These are phyloP conservation scores for Frieseomelitta varia DNA, from an alignment of 1,140 invertebrate species.

Conservation along the genomic window DNA sequence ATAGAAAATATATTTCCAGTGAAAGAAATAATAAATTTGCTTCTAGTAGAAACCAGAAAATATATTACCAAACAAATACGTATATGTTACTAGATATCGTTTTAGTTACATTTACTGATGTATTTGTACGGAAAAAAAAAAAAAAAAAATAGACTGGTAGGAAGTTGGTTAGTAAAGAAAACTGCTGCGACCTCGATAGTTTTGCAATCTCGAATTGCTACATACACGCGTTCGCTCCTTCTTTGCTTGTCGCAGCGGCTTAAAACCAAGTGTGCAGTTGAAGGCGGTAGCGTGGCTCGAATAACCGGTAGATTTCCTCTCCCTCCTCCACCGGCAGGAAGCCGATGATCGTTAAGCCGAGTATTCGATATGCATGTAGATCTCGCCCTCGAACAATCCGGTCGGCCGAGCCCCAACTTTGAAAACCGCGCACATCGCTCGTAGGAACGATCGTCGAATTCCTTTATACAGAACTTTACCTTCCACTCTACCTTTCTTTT, in stretches of 20 bases:
- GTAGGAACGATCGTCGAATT: background rate
- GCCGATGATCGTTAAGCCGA: constrained; percentile 44
- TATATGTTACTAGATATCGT: too few species aligned
- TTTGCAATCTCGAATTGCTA: constrained; percentile 71
- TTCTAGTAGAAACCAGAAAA: too few species aligned
- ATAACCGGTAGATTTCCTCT: constrained; percentile 60
- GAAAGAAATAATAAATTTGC: too few species aligned
- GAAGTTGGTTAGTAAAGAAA: constrained; percentile 40
- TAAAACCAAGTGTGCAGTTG: constrained; percentile 32
- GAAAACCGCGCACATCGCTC: background rate
- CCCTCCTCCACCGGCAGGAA: constrained; percentile 45
- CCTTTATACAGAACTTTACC: too few species aligned
- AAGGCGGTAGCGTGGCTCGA: constrained; percentile 30
- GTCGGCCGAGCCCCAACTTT: background rate
- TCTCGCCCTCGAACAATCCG: constrained; percentile 46
- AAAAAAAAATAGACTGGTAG: background rate
- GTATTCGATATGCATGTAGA: constrained; percentile 53
- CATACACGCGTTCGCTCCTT: constrained; percentile 66
- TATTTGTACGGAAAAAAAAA: too few species aligned
- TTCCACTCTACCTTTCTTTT: too few species aligned
- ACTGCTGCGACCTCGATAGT: constrained; percentile 65
- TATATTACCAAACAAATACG: too few species aligned
- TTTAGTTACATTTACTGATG: too few species aligned
- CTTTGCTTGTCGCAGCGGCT: constrained; percentile 57
- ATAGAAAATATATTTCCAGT: too few species aligned